A percentile compares a stretch with the other conserved stretches of the same genome.
Conservation (phyloP, 64 coral and sea anemone genomes). For the Montipora cactus region DNA sequence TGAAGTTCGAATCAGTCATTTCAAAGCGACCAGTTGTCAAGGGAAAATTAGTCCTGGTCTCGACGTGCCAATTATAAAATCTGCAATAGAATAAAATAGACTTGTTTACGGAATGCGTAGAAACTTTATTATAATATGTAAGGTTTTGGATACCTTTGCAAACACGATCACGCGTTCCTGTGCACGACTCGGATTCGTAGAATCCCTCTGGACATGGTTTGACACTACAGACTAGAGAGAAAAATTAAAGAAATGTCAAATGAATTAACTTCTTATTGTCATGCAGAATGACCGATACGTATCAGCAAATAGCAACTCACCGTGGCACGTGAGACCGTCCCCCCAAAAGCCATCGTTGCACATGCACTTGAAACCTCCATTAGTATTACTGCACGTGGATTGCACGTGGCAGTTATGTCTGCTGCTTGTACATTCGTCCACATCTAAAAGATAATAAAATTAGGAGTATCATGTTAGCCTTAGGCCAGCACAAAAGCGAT, state of each 20-base stretch:
- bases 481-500: too few species aligned
- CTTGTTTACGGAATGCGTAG: too few species aligned
- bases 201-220: constrained; percentile 72
- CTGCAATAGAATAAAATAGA: too few species aligned
- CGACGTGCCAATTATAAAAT: too few species aligned
- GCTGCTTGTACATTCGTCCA: constrained; percentile 58
- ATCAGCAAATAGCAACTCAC: background rate
- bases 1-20: too few species aligned
- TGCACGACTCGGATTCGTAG: constrained; percentile 70
- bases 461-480: background rate
- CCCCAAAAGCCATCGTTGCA: constrained; percentile 71
- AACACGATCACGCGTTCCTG: constrained; percentile 60
- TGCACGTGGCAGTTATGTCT: constrained; percentile 41
- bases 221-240: constrained; percentile 52
- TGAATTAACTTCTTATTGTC: background rate
- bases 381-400: constrained; percentile 52
- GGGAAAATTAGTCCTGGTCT: too few species aligned
- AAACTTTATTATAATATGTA: too few species aligned
- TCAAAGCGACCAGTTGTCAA: too few species aligned
- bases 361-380: constrained; percentile 65
- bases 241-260: background rate
- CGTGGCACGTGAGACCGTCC: constrained; percentile 52
- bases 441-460: constrained; percentile 26
- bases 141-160: constrained; percentile 52
- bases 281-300: background rate